These are phyloP conservation scores for Drosophila santomea DNA, from an alignment of 1,140 invertebrate genomes.

Conservation along the genomic window DNA sequence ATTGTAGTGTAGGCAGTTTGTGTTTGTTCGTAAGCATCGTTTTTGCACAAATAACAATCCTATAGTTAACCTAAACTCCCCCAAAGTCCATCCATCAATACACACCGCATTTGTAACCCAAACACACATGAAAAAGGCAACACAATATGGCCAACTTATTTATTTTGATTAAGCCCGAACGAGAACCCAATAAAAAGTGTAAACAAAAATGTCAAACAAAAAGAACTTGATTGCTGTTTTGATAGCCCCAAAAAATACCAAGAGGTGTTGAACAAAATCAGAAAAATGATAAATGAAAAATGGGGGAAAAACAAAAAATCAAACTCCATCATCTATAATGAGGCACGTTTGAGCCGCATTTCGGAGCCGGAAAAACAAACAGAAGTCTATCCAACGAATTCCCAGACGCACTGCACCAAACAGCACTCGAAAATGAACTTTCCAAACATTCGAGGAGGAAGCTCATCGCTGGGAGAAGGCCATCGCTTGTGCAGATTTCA, in stretches of 20 bases:
- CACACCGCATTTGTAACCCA: conserved; percentile 26
- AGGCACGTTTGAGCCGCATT: conserved; percentile 37
- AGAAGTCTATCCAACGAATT: conserved; percentile 22
- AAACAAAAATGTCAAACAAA: conserved; percentile 59
- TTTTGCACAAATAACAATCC: conserved; percentile 82
- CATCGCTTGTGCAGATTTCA: conserved; percentile 37
- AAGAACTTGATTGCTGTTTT: conserved; percentile 71
- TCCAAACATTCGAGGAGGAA: conserved; percentile 62
- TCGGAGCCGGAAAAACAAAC: conserved; percentile 45
- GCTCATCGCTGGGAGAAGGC: neutral
- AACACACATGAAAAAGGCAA: conserved; percentile 1
- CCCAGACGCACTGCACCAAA: conserved; percentile 11
- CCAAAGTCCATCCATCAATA: conserved; percentile 5
- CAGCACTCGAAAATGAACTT: conserved; percentile 66
- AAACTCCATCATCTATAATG: conserved; percentile 40
- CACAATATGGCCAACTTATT: conserved; percentile 56
- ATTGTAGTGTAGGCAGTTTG: neutral
- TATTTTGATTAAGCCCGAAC: conserved; percentile 78
- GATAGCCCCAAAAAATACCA: conserved; percentile 62
- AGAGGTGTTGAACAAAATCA: conserved; percentile 14
- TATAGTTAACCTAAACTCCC: conserved; percentile 7
- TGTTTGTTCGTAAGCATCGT: conserved; percentile 52
- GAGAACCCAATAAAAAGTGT: conserved; percentile 76
- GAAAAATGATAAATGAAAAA: no score
- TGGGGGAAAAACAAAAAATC: conserved; percentile 5